Percentiles rank a stretch among this genome's conserved stretches.
Conservation (phyloP, 1,140 invertebrate genomes). For the Drosophila equinoxialis region DNA sequence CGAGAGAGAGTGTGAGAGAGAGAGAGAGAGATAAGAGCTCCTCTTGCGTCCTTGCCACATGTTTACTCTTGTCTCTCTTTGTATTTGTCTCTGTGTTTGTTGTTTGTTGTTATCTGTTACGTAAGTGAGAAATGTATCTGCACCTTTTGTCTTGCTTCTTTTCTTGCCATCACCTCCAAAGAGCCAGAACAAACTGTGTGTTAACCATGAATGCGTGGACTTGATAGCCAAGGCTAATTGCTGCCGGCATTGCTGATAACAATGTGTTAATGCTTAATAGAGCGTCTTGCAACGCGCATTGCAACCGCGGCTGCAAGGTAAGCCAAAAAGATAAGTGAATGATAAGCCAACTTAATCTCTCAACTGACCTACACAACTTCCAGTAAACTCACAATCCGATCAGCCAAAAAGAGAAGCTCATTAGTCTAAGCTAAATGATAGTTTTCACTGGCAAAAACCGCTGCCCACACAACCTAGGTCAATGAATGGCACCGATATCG, state of each 20-base stretch:
- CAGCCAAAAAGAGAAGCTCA: too few species aligned
- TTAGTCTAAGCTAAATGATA: too few species aligned
- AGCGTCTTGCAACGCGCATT: too few species aligned
- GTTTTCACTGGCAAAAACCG: too few species aligned
- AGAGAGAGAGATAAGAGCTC: conserved; percentile 16
- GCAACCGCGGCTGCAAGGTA: too few species aligned
- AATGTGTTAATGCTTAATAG: too few species aligned
- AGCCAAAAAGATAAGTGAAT: too few species aligned
- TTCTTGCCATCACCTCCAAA: background rate
- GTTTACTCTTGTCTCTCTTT: background rate
- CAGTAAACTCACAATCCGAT: too few species aligned
- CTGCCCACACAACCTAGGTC: conserved; percentile 44
- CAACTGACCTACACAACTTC: too few species aligned
- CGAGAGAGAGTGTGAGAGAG: background rate
- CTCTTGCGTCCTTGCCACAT: conserved; percentile 37
- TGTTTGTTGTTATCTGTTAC: conserved; percentile 11
- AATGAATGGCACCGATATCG: conserved; percentile 24
- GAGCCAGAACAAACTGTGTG: conserved; percentile 1
- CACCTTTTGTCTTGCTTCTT: conserved; percentile 27
- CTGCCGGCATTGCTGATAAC: too few species aligned
- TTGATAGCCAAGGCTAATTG: background rate
- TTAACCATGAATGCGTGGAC: conserved; percentile 36
- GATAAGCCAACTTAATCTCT: too few species aligned
- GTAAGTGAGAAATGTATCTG: conserved; percentile 28
- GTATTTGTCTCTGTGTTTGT: background rate